phyloP scores from a whole-genome alignment of 1,140 invertebrate species.

The Euglossa dilemma region DNA sequence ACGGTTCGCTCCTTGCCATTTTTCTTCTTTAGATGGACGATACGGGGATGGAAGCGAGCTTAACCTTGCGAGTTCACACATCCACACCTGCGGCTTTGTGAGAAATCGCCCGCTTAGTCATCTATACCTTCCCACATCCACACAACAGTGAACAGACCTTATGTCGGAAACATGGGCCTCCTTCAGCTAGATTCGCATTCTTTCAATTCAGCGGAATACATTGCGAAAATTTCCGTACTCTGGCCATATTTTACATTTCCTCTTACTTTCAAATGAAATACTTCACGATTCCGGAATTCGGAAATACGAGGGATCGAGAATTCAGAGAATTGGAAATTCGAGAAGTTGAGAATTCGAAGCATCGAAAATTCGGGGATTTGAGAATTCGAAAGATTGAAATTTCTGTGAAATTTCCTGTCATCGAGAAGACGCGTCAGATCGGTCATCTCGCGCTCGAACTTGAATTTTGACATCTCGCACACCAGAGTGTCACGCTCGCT shows the following conservation, averaged over 20 bases:
- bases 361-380: too few relatives aligned
- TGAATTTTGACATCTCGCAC: slow-evolving; percentile 91
- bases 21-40: slow-evolving; percentile 27
- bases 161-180: not conserved
- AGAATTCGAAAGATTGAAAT: too few relatives aligned
- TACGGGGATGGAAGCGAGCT: slow-evolving; percentile 23
- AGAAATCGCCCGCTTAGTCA: slow-evolving; percentile 20
- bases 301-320: too few relatives aligned
- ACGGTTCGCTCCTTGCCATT: slow-evolving; percentile 12
- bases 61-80: slow-evolving; percentile 40
- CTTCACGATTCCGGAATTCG: too few relatives aligned
- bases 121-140: not conserved
- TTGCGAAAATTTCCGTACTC: too few relatives aligned
- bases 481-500: slow-evolving; percentile 90
- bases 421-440: slow-evolving; percentile 91
- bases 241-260: too few relatives aligned
- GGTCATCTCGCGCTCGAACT: slow-evolving; percentile 92
- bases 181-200: not conserved
- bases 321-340: too few relatives aligned
- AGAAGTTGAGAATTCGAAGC: too few relatives aligned
- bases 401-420: slow-evolving; percentile 84
- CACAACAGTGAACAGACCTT: not conserved
- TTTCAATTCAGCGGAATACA: too few relatives aligned
- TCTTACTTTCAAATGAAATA: too few relatives aligned
- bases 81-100: slow-evolving; percentile 7